These are phyloP conservation scores for Nerophis lumbriciformis DNA, from an alignment of 2,113 vertebrate genomes.

Conservation along the genomic window DNA sequence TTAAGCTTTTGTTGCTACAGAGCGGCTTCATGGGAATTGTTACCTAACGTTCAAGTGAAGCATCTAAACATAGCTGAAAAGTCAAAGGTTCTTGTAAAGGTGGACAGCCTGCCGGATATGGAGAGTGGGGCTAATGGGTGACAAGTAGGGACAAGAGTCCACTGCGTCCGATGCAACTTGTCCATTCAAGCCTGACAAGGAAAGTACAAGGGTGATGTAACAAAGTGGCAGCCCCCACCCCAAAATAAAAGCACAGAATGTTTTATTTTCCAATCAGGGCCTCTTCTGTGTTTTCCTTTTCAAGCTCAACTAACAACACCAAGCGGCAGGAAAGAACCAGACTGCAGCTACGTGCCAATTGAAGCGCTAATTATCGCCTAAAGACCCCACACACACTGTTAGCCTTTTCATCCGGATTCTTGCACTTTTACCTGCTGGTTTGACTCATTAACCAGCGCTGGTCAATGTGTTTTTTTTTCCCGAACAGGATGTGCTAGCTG, in stretches of 20 bases:
- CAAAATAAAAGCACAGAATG: no score
- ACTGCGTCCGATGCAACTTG: no score
- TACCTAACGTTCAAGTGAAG: slow-evolving; percentile 61
- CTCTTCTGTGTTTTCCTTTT: background rate
- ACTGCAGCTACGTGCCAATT: background rate
- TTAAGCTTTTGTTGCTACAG: slow-evolving; percentile 55
- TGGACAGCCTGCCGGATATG: slow-evolving; percentile 2
- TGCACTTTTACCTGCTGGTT: background rate
- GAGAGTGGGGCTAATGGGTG: no score
- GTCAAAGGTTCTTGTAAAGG: no score
- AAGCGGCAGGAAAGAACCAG: background rate
- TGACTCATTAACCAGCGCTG: background rate
- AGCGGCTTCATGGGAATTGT: slow-evolving; percentile 51
- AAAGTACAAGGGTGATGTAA: slow-evolving; percentile 1
- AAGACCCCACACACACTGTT: no score
- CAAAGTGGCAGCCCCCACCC: background rate
- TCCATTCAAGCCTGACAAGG: background rate
- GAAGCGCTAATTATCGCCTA: no score
- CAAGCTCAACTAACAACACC: background rate
- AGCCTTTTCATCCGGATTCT: background rate
- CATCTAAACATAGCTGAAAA: slow-evolving; percentile 47
- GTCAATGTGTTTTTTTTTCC: background rate
- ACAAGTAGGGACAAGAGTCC: no score
- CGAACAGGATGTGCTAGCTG: background rate
- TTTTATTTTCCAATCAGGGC: background rate